Conservation (phyloP, 2,797 vertebrate species). For the Rhynchotus rufescens region DNA sequence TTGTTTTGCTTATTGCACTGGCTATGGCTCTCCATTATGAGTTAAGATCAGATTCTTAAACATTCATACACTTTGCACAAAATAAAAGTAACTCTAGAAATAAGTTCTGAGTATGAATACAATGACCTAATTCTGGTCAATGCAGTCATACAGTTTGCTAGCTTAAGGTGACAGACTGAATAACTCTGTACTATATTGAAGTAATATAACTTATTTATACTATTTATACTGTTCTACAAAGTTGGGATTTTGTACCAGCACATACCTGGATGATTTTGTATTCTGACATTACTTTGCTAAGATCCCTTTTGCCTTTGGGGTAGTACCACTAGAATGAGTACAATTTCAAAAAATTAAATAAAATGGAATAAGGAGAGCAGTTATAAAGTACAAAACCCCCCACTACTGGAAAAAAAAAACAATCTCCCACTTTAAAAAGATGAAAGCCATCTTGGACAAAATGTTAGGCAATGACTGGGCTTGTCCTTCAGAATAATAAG, state of each 20-base stretch:
- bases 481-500: background rate
- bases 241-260: background rate
- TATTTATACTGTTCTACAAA: background rate
- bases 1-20: background rate
- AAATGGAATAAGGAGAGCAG: background rate
- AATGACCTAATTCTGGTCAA: background rate
- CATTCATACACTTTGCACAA: rapidly evolving
- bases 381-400: background rate
- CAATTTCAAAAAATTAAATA: background rate
- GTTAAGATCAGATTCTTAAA: background rate
- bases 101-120: background rate
- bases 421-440: background rate
- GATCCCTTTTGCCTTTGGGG: background rate
- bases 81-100: background rate
- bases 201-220: background rate
- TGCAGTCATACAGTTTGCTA: background rate
- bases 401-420: background rate
- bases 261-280: background rate
- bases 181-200: background rate
- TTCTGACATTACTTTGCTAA: background rate
- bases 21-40: background rate
- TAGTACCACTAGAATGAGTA: background rate
- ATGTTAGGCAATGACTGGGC: background rate
- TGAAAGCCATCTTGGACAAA: background rate
- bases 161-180: background rate